A percentile compares a stretch with the other conserved stretches of the same genome.
phyloP scores from a whole-genome alignment of 2,888 invertebrate species.

The Mallateleia sp. region DNA sequence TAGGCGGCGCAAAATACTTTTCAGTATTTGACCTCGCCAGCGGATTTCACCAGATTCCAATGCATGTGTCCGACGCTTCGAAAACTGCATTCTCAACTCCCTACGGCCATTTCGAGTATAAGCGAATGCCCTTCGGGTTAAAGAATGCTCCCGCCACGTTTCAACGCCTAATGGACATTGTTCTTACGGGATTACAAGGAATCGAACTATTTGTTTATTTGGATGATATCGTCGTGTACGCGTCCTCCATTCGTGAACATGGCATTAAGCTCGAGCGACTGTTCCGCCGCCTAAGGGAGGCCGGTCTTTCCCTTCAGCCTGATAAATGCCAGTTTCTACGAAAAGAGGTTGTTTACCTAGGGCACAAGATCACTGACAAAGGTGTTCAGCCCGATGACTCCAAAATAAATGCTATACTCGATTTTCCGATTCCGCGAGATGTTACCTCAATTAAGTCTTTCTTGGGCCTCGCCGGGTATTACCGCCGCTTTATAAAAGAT shows the following conservation, averaged over 20 bases:
- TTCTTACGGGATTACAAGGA: not conserved
- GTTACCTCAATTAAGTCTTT: conserved; percentile 23
- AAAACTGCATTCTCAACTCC: conserved; percentile 78
- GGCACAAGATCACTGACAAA: conserved; percentile 81
- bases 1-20: conserved; percentile 79
- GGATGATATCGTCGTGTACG: not conserved
- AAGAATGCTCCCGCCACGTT: not conserved
- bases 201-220: not conserved
- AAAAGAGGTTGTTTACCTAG: conserved; percentile 81
- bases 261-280: conserved; percentile 57
- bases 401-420: not conserved
- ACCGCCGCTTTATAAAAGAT: conserved; percentile 21
- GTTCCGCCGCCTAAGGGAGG: conserved; percentile 68
- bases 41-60: conserved; percentile 81
- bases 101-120: conserved; percentile 77
- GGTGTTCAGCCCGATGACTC: conserved; percentile 76
- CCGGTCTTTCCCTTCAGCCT: conserved; percentile 73
- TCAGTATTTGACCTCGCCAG: conserved; percentile 78
- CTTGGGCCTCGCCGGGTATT: conserved; percentile 25
- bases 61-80: conserved; percentile 62
- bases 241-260: conserved; percentile 6
- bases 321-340: conserved; percentile 82
- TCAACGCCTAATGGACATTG: not conserved
- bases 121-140: not conserved
- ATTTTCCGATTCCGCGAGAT: conserved; percentile 2